A percentile compares a stretch with the other conserved stretches of the same genome.
phyloP scores from a whole-genome alignment of 2,797 vertebrate genomes.

The Spinus olivaceus region DNA sequence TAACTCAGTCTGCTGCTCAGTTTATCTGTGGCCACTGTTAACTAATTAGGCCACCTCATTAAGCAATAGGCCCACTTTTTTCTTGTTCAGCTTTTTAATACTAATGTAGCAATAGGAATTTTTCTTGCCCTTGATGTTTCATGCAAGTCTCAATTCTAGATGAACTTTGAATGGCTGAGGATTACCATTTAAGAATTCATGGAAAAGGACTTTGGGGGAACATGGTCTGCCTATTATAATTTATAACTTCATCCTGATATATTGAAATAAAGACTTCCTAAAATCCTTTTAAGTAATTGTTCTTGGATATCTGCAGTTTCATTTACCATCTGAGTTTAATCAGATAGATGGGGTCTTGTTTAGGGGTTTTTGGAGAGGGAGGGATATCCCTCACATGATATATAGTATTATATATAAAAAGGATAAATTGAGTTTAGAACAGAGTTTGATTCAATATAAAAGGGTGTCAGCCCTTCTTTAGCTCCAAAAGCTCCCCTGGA shows the following conservation, averaged over 20 bases:
- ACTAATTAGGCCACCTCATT: no score
- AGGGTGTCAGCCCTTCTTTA: neutral
- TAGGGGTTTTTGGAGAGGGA: accelerated
- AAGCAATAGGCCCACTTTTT: no score
- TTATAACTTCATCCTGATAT: neutral
- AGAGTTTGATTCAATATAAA: neutral
- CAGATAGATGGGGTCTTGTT: neutral
- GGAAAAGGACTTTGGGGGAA: no score
- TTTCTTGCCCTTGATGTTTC: no score
- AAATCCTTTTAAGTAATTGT: neutral
- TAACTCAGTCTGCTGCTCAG: no score
- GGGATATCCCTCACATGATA: neutral
- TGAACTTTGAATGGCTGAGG: no score
- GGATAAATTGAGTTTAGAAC: neutral
- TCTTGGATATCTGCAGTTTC: neutral
- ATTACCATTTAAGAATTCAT: no score
- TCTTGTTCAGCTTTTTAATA: no score
- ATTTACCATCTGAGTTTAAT: neutral
- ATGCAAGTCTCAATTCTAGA: no score
- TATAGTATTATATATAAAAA: neutral
- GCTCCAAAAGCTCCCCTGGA: neutral
- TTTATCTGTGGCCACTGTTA: no score
- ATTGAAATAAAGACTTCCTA: neutral
- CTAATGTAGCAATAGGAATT: no score
- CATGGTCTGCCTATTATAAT: neutral